A percentile compares a stretch with the other conserved stretches of the same genome.
phyloP scores from a whole-genome alignment of 2,888 invertebrate species.

The Thalpophila matura region DNA sequence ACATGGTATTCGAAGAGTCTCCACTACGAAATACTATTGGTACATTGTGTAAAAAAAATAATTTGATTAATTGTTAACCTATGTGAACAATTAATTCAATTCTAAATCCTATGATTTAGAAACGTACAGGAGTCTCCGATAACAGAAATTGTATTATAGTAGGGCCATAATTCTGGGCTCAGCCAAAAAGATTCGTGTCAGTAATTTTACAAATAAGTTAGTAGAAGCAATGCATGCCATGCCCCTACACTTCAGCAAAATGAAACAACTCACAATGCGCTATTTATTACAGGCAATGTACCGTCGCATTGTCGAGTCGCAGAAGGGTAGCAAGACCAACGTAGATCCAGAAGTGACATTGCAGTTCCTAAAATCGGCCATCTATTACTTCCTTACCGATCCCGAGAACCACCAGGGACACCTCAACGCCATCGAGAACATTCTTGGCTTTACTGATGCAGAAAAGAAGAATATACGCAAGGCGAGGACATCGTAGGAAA shows the following conservation, averaged over 20 bases:
- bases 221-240: constrained; percentile 57
- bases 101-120: no score
- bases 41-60: constrained; percentile 17
- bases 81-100: no score
- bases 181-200: constrained; percentile 38
- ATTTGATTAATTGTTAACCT: neutral
- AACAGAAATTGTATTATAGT: no score
- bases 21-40: constrained; percentile 8
- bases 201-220: neutral
- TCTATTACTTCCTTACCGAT: constrained; percentile 97
- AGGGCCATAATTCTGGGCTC: no score
- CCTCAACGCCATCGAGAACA: constrained; percentile 97
- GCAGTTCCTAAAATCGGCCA: constrained; percentile 97
- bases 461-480: constrained; percentile 95
- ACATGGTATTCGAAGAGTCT: constrained; percentile 5
- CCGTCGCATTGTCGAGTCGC: constrained; percentile 95
- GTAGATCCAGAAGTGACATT: constrained; percentile 97
- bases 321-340: constrained; percentile 92
- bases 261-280: constrained; percentile 10
- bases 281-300: constrained; percentile 94
- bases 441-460: constrained; percentile 95
- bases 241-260: constrained; percentile 7
- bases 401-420: constrained; percentile 97
- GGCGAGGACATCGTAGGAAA: constrained; percentile 87
- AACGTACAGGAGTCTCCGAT: neutral